A percentile compares a stretch with the other conserved stretches of the same genome.
Conservation (phyloP, 1,140 invertebrate genomes). For the Doryteuthis pealeii region DNA sequence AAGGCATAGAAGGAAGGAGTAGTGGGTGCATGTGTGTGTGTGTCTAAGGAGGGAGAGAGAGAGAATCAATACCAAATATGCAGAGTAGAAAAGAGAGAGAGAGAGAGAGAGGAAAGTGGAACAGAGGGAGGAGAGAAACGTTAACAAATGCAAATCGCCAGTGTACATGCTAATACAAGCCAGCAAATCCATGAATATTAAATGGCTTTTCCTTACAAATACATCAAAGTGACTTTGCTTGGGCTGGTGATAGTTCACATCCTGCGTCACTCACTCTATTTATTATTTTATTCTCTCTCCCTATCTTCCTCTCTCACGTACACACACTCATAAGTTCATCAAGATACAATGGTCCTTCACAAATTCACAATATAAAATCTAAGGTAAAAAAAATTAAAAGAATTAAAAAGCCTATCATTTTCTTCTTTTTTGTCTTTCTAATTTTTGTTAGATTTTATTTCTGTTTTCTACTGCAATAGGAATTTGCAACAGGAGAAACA, state of each 20-base stretch:
- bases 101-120: not conserved
- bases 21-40: not conserved
- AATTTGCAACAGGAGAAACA: no score
- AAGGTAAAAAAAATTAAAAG: no score
- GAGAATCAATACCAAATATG: not conserved
- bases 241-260: not conserved
- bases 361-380: no score
- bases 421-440: no score
- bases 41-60: not conserved
- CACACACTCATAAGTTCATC: no score
- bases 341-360: no score
- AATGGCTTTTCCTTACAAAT: not conserved
- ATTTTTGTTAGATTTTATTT: no score
- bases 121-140: not conserved
- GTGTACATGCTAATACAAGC: slow-evolving; percentile 7
- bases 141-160: slow-evolving; percentile 4
- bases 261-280: not conserved
- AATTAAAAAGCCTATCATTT: no score
- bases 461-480: no score
- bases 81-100: not conserved
- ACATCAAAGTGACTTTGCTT: not conserved
- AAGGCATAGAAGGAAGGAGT: not conserved
- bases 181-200: not conserved
- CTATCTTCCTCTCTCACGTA: not conserved
- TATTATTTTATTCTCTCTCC: not conserved